phyloP scores from a whole-genome alignment of 2,888 invertebrate genomes.

The Drosophila flavopinicola region DNA sequence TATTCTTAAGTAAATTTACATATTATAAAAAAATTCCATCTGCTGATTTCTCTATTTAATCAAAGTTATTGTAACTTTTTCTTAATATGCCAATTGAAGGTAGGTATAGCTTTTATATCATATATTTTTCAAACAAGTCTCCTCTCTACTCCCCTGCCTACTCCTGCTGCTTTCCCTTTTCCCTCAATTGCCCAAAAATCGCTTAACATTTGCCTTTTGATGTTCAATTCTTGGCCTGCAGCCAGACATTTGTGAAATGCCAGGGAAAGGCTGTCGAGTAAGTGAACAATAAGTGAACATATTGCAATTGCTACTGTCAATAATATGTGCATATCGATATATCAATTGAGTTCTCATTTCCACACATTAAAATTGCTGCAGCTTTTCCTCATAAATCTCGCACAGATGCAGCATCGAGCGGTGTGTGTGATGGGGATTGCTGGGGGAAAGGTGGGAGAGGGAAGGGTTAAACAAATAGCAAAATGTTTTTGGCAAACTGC shows the following conservation, averaged over 20 bases:
- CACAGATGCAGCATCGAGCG: slow-evolving; percentile 3
- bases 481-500: slow-evolving; percentile 77
- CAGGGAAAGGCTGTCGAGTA: slow-evolving; percentile 14
- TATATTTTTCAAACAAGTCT: no score
- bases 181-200: no score
- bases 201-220: slow-evolving; percentile 4
- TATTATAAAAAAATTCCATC: no score
- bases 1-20: no score
- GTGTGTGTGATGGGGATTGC: background rate
- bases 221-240: slow-evolving; percentile 8
- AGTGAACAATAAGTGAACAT: slow-evolving; percentile 41
- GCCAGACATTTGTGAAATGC: background rate
- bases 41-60: no score
- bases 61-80: no score
- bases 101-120: no score
- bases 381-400: slow-evolving; percentile 60
- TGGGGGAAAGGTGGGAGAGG: background rate
- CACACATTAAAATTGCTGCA: slow-evolving; percentile 71
- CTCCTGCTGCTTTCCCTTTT: background rate
- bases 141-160: no score
- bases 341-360: slow-evolving; percentile 72
- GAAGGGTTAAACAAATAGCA: slow-evolving; percentile 56
- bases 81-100: no score
- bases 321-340: slow-evolving; percentile 65
- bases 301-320: slow-evolving; percentile 65